Conservation (phyloP, 1,140 invertebrate genomes). For the Drosophila lacteicornis region DNA sequence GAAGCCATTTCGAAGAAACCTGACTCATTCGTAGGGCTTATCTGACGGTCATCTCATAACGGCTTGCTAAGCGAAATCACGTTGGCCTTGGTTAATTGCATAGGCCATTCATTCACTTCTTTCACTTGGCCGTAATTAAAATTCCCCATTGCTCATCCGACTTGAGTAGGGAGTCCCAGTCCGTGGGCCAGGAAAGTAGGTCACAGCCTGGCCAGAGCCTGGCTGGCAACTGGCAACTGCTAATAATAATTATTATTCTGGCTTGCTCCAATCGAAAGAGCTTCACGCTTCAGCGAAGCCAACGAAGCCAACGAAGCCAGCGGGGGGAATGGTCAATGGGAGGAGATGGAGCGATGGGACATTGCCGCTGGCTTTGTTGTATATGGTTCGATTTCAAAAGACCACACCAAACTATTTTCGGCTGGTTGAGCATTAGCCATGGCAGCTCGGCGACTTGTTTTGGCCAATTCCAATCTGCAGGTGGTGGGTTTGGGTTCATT, state of each 20-base stretch:
- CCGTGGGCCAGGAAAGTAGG: conserved; percentile 57
- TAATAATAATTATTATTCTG: conserved; percentile 60
- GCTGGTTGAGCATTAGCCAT: conserved; percentile 58
- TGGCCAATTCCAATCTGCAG: conserved; percentile 13
- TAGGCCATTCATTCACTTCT: conserved; percentile 45
- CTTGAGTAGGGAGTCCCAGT: conserved; percentile 21
- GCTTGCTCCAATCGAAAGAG: conserved; percentile 51
- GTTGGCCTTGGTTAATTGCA: conserved; percentile 36
- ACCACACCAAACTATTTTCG: conserved; percentile 62
- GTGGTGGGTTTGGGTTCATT: conserved; percentile 30
- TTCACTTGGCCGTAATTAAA: conserved; percentile 46
- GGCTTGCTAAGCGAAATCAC: conserved; percentile 26
- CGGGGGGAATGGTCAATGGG: conserved; percentile 17
- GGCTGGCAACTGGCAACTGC: conserved; percentile 13
- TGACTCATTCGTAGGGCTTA: conserved; percentile 27
- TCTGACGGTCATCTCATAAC: conserved; percentile 20
- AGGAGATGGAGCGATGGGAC: conserved; percentile 7
- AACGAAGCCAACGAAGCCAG: conserved; percentile 34
- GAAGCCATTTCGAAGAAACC: conserved; percentile 5
- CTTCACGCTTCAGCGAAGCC: conserved; percentile 71
- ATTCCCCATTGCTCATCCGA: conserved; percentile 48
- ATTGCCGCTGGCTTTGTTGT: conserved; percentile 21
- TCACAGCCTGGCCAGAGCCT: conserved; percentile 58
- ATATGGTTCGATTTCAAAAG: conserved; percentile 29
- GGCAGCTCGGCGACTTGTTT: conserved; percentile 13